These are phyloP conservation scores for Misgurnus anguillicaudatus DNA, from an alignment of 2,113 vertebrate genomes.

Conservation along the genomic window DNA sequence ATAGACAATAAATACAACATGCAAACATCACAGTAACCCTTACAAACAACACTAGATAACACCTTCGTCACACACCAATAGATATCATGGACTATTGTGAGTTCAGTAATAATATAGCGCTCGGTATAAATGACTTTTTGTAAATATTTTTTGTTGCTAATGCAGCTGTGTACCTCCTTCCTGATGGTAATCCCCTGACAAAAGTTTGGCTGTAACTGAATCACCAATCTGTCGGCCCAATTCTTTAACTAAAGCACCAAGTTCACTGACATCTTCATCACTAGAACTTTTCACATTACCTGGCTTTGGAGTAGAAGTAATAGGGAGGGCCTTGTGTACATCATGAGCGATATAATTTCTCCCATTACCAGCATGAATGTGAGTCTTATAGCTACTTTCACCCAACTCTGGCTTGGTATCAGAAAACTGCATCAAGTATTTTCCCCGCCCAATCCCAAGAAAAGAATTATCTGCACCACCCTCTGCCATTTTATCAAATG, in stretches of 20 bases:
- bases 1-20: too few species aligned
- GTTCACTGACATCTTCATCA: neutral
- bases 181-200: slow-evolving; percentile 36
- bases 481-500: neutral
- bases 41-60: too few species aligned
- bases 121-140: too few species aligned
- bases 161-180: too few species aligned
- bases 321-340: neutral
- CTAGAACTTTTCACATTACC: neutral
- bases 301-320: neutral
- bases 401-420: neutral
- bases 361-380: neutral
- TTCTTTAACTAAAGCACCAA: slow-evolving; percentile 23
- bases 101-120: too few species aligned
- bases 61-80: too few species aligned
- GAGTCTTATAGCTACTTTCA: neutral
- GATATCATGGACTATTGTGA: too few species aligned
- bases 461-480: slow-evolving; percentile 1
- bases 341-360: neutral
- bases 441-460: neutral
- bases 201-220: slow-evolving; percentile 18
- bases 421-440: neutral
- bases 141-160: too few species aligned
- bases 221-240: slow-evolving; percentile 34
- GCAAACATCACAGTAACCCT: too few species aligned